Conservation (phyloP, 1,140 invertebrate genomes). For the Acromyrmex echinatior region DNA sequence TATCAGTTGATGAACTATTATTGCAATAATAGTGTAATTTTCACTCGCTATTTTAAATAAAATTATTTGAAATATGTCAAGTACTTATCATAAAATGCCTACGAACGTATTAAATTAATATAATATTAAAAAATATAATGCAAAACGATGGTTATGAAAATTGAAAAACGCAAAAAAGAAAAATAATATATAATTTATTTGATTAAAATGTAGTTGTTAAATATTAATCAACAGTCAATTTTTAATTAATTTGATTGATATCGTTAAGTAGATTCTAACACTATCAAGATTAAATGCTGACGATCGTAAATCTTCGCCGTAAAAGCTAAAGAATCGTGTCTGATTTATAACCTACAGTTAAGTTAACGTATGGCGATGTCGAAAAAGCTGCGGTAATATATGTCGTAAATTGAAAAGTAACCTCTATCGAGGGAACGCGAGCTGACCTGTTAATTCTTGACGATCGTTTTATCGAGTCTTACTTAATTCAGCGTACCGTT, state of each 20-base stretch:
- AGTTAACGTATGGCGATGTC: conserved; percentile 2
- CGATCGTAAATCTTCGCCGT: conserved; percentile 12
- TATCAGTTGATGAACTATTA: background rate
- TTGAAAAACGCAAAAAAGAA: background rate
- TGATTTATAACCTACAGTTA: conserved; percentile 26
- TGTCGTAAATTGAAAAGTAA: conserved; percentile 61
- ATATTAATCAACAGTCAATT: background rate
- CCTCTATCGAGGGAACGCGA: background rate
- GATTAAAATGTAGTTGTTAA: background rate
- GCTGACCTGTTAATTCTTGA: conserved; percentile 76
- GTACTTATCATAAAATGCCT: background rate
- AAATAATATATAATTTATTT: background rate
- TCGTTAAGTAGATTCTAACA: background rate
- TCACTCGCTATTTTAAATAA: background rate
- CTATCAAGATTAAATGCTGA: conserved; percentile 15
- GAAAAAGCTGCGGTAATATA: conserved; percentile 12
- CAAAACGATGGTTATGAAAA: background rate
- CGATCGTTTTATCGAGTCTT: conserved; percentile 77
- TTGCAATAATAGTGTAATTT: background rate
- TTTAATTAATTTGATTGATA: conserved; percentile 18
- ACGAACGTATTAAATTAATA: background rate
- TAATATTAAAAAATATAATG: background rate
- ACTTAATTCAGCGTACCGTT: conserved; percentile 79
- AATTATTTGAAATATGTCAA: background rate
- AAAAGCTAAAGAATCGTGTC: background rate